Evolutionary conservation across 2,888 invertebrate species (phyloP).

Genomic region (Hypsopygia costalis): DNA sequence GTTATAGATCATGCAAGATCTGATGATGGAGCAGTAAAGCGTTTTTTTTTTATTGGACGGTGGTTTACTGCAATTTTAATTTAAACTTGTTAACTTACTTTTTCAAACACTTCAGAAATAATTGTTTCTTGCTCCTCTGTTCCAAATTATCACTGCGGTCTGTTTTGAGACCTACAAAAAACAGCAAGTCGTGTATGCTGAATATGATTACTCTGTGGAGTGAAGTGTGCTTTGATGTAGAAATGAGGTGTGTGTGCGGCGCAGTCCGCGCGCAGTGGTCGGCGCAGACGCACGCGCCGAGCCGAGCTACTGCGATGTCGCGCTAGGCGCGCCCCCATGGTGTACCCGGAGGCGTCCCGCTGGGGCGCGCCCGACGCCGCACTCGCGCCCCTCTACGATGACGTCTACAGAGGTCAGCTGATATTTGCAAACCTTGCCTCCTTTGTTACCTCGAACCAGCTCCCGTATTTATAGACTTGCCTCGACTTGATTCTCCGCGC

Average conservation of each 20-base stretch:
- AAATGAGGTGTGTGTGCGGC: constrained; percentile 21
- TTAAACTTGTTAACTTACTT: too few species aligned
- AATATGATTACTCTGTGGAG: constrained; percentile 9
- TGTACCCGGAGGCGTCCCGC: constrained; percentile 82
- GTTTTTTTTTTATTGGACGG: too few species aligned
- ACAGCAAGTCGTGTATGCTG: neutral
- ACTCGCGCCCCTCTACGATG: constrained; percentile 83
- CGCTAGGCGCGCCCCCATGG: constrained; percentile 75
- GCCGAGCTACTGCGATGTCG: constrained; percentile 43
- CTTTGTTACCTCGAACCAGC: constrained; percentile 8
- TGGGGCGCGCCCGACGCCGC: constrained; percentile 82
- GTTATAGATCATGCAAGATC: too few species aligned
- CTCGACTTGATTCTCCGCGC: neutral
- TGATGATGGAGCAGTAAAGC: too few species aligned
- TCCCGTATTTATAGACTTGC: constrained; percentile 9
- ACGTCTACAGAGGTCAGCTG: constrained; percentile 83
- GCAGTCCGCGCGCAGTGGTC: constrained; percentile 68
- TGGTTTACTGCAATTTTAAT: too few species aligned
- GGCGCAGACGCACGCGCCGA: constrained; percentile 59
- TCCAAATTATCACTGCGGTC: too few species aligned
- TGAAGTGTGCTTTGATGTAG: constrained; percentile 3
- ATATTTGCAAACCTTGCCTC: constrained; percentile 35
- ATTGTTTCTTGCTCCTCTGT: too few species aligned
- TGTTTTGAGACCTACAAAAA: too few species aligned
- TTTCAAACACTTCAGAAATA: too few species aligned